phyloP scores from a whole-genome alignment of 2,888 invertebrate species.

The Drosophila borealis region DNA sequence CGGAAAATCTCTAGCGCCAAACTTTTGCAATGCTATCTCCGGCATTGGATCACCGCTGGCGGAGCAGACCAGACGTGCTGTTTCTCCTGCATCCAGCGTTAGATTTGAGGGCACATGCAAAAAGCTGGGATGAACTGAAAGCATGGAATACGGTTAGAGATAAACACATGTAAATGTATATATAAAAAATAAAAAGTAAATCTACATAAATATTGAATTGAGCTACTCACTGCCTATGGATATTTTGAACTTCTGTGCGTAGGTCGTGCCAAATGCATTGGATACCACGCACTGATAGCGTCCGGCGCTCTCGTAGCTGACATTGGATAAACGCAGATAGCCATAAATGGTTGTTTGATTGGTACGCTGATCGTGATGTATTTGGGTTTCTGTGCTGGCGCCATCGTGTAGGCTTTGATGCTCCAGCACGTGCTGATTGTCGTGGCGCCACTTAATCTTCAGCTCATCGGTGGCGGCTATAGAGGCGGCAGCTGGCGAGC shows the following conservation, averaged over 20 bases:
- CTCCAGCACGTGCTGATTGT: slow-evolving; percentile 88
- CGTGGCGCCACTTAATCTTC: slow-evolving; percentile 94
- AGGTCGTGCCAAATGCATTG: slow-evolving; percentile 95
- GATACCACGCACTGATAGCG: slow-evolving; percentile 96
- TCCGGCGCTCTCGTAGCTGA: slow-evolving; percentile 93
- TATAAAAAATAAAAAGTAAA: too few species aligned
- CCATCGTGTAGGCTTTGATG: slow-evolving; percentile 61
- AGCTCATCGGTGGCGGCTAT: slow-evolving; percentile 87
- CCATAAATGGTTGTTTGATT: slow-evolving; percentile 90
- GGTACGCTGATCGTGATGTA: slow-evolving; percentile 75
- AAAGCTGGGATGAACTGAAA: slow-evolving; percentile 93
- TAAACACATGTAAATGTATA: not conserved
- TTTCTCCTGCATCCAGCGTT: slow-evolving; percentile 93
- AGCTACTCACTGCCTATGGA: slow-evolving; percentile 90
- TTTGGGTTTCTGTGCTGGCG: slow-evolving; percentile 84
- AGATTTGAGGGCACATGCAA: slow-evolving; percentile 93
- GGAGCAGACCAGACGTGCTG: slow-evolving; percentile 95
- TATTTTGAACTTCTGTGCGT: slow-evolving; percentile 93
- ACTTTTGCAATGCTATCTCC: slow-evolving; percentile 95
- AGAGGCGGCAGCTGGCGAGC: slow-evolving; percentile 90
- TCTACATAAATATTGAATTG: not conserved
- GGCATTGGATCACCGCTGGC: slow-evolving; percentile 95
- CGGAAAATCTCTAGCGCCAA: slow-evolving; percentile 97
- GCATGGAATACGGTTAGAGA: not conserved
- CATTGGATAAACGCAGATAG: slow-evolving; percentile 89